Evolutionary conservation across 2,888 invertebrate genomes (phyloP).

Genomic region (Eupithecia centaureata): DNA sequence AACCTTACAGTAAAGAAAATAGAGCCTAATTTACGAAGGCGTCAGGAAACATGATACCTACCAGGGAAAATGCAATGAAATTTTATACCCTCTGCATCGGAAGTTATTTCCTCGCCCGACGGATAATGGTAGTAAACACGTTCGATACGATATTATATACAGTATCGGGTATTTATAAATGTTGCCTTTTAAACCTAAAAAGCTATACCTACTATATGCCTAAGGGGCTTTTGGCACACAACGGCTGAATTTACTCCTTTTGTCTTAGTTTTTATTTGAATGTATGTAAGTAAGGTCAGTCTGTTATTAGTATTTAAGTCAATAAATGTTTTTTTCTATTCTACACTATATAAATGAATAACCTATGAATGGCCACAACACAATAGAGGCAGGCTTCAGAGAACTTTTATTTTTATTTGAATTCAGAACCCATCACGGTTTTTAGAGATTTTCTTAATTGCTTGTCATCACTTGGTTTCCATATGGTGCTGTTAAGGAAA

Average conservation of each 20-base stretch:
- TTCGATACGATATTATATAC: constrained; percentile 7
- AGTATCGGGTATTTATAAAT: constrained; percentile 6
- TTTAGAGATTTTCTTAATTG: too few relatives aligned
- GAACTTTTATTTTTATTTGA: too few relatives aligned
- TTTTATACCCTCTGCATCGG: constrained; percentile 31
- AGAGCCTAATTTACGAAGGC: constrained; percentile 19
- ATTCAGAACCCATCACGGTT: too few relatives aligned
- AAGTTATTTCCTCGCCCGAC: constrained; percentile 24
- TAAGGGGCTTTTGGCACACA: background rate
- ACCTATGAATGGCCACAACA: background rate
- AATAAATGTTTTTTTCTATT: too few relatives aligned
- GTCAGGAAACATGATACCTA: constrained; percentile 21
- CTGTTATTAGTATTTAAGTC: too few relatives aligned
- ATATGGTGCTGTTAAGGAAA: background rate
- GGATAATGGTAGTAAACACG: constrained; percentile 18
- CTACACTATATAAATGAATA: too few relatives aligned
- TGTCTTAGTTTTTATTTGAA: background rate
- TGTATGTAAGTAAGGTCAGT: too few relatives aligned
- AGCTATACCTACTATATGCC: background rate
- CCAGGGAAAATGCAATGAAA: constrained; percentile 31
- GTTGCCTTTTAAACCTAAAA: background rate
- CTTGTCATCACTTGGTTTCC: too few relatives aligned
- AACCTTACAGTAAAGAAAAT: constrained; percentile 13
- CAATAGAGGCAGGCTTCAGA: background rate
- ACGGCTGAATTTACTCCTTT: too few relatives aligned